Conservation (phyloP, 1,140 invertebrate genomes). For the Zophobas morio region DNA sequence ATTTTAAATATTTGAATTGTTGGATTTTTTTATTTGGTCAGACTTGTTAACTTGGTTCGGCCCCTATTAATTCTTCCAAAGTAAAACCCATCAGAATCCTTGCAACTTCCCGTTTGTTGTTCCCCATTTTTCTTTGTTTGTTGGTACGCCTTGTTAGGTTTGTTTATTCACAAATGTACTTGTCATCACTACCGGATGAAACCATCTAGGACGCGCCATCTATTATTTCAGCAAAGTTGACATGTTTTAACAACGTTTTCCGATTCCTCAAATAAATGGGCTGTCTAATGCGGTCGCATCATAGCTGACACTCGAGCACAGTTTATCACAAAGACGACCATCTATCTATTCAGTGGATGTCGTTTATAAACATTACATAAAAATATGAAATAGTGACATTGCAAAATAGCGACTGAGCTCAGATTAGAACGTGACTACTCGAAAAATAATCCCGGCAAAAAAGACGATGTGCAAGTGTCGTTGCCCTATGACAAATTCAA, state of each 20-base stretch:
- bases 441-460: conserved; percentile 12
- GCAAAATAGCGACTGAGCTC: conserved; percentile 4
- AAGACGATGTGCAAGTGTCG: not conserved
- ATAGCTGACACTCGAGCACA: conserved; percentile 38
- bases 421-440: not conserved
- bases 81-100: conserved; percentile 9
- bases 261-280: conserved; percentile 40
- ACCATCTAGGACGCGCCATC: conserved; percentile 34
- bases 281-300: conserved; percentile 44
- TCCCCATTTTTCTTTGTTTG: not conserved
- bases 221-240: conserved; percentile 41
- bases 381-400: not conserved
- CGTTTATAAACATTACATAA: conserved; percentile 33
- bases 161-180: conserved; percentile 39
- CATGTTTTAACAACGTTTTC: conserved; percentile 42
- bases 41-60: no score
- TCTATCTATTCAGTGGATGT: conserved; percentile 37
- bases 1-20: no score
- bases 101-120: no score
- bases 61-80: not conserved
- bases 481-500: not conserved
- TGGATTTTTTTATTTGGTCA: no score
- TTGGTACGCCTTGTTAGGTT: conserved; percentile 27
- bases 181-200: conserved; percentile 10
- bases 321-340: conserved; percentile 40